Percentiles rank a stretch among this genome's conserved stretches.
phyloP scores from a whole-genome alignment of 2,888 invertebrate genomes.

The Aromia moschata region DNA sequence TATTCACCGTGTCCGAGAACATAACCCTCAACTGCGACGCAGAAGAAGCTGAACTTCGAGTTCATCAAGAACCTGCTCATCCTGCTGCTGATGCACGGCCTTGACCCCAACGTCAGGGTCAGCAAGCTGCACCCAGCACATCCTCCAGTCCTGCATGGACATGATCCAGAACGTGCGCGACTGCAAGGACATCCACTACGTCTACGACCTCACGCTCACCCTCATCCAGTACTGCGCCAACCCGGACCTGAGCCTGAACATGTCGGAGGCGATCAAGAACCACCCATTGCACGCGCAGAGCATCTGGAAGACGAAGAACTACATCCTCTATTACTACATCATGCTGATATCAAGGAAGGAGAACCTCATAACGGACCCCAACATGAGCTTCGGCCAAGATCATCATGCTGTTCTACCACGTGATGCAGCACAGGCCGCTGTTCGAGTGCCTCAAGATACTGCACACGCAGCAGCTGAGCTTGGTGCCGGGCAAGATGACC shows the following conservation, averaged over 20 bases:
- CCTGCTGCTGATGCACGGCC: conserved; percentile 72
- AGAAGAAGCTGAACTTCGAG: conserved; percentile 74
- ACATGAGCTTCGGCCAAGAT: conserved; percentile 72
- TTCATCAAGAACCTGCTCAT: conserved; percentile 76
- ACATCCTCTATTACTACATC: conserved; percentile 76
- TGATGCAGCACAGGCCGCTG: conserved; percentile 75
- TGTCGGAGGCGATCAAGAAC: conserved; percentile 62
- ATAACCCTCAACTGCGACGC: conserved; percentile 73
- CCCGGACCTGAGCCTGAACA: conserved; percentile 71
- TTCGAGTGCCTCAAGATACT: conserved; percentile 75
- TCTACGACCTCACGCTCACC: conserved; percentile 75
- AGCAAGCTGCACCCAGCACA: conserved; percentile 73
- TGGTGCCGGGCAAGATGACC: conserved; percentile 71
- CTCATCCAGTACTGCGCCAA: conserved; percentile 79
- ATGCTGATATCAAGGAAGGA: conserved; percentile 75
- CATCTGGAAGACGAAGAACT: conserved; percentile 69
- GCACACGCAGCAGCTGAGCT: conserved; percentile 71
- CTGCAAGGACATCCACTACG: conserved; percentile 73
- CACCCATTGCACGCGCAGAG: conserved; percentile 59
- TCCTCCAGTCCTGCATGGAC: conserved; percentile 74
- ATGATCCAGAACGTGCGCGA: conserved; percentile 76
- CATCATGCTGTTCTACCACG: conserved; percentile 71
- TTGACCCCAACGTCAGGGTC: conserved; percentile 71
- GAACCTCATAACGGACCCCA: conserved; percentile 70
- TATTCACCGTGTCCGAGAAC: conserved; percentile 77